These are phyloP conservation scores for Hycleus cichorii DNA, from an alignment of 1,140 invertebrate genomes.

Conservation along the genomic window DNA sequence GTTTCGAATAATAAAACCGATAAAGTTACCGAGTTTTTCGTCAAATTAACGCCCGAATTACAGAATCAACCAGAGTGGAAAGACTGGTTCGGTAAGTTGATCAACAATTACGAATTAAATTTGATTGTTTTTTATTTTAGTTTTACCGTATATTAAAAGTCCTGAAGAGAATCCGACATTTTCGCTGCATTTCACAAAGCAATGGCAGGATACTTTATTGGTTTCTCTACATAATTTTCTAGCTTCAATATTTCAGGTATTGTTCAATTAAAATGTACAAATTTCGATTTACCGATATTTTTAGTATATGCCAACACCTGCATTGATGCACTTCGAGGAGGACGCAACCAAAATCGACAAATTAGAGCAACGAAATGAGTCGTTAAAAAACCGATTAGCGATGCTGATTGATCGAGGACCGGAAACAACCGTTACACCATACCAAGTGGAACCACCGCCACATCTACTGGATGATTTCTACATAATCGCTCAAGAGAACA, in stretches of 20 bases:
- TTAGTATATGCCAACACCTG: slow-evolving; percentile 73
- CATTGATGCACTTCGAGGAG: slow-evolving; percentile 76
- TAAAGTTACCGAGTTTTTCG: slow-evolving; percentile 85
- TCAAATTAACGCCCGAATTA: slow-evolving; percentile 77
- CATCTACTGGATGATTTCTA: slow-evolving; percentile 90
- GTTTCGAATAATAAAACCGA: slow-evolving; percentile 72
- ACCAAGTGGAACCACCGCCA: slow-evolving; percentile 55
- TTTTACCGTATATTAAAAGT: slow-evolving; percentile 83
- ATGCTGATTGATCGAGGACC: slow-evolving; percentile 40
- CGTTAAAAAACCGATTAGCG: slow-evolving; percentile 52
- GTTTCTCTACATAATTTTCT: slow-evolving; percentile 93
- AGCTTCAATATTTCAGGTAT: slow-evolving; percentile 76
- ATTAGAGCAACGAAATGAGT: slow-evolving; percentile 77
- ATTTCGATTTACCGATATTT: slow-evolving; percentile 17
- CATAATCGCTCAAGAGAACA: slow-evolving; percentile 74
- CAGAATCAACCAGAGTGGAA: slow-evolving; percentile 89
- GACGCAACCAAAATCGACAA: slow-evolving; percentile 71
- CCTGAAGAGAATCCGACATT: slow-evolving; percentile 86
- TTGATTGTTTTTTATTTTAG: slow-evolving; percentile 46
- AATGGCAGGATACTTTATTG: slow-evolving; percentile 91
- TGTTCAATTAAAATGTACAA: neutral
- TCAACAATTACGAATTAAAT: neutral
- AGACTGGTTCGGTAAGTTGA: slow-evolving; percentile 89
- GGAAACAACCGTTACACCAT: slow-evolving; percentile 52
- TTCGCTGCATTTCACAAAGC: slow-evolving; percentile 80